These are phyloP conservation scores for Geotrypetes seraphini DNA, from an alignment of 2,797 vertebrate genomes.

Conservation along the genomic window DNA sequence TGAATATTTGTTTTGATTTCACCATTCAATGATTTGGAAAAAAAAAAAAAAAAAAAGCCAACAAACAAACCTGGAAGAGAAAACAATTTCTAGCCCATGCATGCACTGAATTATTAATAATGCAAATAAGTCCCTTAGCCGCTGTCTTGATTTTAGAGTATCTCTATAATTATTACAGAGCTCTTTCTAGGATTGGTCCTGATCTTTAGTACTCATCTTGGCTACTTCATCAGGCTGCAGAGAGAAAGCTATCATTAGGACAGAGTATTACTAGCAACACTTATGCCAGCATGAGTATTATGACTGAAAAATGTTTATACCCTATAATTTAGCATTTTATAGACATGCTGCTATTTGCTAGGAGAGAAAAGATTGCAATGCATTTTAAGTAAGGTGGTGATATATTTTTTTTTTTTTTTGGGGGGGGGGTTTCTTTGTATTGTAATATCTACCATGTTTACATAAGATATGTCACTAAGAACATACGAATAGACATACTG, in stretches of 20 bases:
- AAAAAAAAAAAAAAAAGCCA: too few species aligned
- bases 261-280: neutral
- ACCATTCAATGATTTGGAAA: too few species aligned
- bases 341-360: neutral
- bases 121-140: slow-evolving; percentile 4
- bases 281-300: neutral
- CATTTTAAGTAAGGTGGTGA: too few species aligned
- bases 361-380: neutral
- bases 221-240: slow-evolving; percentile 8
- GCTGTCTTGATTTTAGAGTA: slow-evolving; percentile 15
- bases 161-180: slow-evolving; percentile 9
- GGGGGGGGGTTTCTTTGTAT: too few species aligned
- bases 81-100: neutral
- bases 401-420: too few species aligned
- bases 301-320: neutral
- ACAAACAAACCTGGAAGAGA: slow-evolving; percentile 11
- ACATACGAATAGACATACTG: too few species aligned
- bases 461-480: too few species aligned
- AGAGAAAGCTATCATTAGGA: neutral
- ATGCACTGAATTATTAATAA: slow-evolving; percentile 17
- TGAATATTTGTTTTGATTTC: too few species aligned
- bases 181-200: neutral
- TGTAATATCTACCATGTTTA: too few species aligned
- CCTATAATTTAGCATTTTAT: neutral
- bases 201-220: neutral